Conservation (phyloP, 1,140 invertebrate species). For the Phocides pigmalion region DNA sequence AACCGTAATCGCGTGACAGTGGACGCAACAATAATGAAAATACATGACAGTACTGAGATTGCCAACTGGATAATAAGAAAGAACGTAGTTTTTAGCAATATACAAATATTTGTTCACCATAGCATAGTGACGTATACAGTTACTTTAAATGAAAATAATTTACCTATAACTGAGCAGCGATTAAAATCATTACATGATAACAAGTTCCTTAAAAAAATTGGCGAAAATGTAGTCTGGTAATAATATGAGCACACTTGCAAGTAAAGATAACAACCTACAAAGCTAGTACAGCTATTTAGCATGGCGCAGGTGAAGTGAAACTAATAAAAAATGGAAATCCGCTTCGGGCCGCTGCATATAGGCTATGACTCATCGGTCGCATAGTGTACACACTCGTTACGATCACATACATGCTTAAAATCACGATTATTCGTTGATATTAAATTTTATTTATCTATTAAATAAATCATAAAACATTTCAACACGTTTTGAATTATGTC, state of each 20-base stretch:
- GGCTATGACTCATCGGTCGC: conserved; percentile 50
- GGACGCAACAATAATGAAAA: too few relatives aligned
- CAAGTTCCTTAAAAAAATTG: too few relatives aligned
- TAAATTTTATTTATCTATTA: too few relatives aligned
- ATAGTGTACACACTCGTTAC: not conserved
- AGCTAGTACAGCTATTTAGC: conserved; percentile 17
- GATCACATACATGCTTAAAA: not conserved
- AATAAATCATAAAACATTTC: not conserved
- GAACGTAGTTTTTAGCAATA: too few relatives aligned
- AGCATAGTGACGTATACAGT: too few relatives aligned
- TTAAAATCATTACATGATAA: too few relatives aligned
- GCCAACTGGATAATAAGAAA: too few relatives aligned
- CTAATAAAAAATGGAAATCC: conserved; percentile 39
- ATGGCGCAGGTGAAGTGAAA: conserved; percentile 30
- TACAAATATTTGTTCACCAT: too few relatives aligned
- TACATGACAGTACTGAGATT: too few relatives aligned
- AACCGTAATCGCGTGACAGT: too few relatives aligned
- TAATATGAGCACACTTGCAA: not conserved
- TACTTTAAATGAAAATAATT: too few relatives aligned
- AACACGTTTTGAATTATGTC: not conserved
- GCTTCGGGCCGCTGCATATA: conserved; percentile 47
- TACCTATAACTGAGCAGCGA: too few relatives aligned
- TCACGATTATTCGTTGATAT: not conserved
- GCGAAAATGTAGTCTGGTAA: not conserved
- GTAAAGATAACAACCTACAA: conserved; percentile 4